Conservation (phyloP, 1,140 invertebrate species). For the Leptestheria dahalacensis region DNA sequence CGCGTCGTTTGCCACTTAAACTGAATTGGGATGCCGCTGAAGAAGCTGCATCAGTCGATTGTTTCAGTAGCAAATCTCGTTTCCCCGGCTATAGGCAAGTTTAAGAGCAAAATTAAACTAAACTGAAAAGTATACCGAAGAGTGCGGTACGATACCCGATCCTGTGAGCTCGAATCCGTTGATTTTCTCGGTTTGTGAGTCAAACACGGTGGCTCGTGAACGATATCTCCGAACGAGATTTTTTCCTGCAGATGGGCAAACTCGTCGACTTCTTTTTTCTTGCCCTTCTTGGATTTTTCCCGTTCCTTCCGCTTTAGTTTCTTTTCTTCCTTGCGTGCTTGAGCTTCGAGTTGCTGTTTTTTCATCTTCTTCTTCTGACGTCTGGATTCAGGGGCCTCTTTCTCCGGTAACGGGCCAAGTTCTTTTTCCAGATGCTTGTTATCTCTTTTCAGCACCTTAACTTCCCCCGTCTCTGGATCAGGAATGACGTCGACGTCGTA, state of each 20-base stretch:
- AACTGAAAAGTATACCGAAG: neutral
- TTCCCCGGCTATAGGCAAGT: conserved; percentile 15
- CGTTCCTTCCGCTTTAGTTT: conserved; percentile 24
- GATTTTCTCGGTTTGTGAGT: conserved; percentile 32
- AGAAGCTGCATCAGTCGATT: neutral
- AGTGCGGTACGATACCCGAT: neutral
- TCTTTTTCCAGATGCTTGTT: conserved; percentile 31
- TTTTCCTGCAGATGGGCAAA: conserved; percentile 33
- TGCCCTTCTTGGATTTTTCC: conserved; percentile 16
- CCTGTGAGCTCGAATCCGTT: conserved; percentile 14
- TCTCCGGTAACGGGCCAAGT: conserved; percentile 28
- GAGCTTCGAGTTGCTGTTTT: conserved; percentile 31
- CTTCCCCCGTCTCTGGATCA: conserved; percentile 31
- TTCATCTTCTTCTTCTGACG: conserved; percentile 29
- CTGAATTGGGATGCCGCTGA: neutral
- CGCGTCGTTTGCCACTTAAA: conserved; percentile 4
- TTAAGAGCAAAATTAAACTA: neutral
- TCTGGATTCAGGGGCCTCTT: conserved; percentile 27
- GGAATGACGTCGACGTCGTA: conserved; percentile 36
- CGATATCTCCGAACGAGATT: conserved; percentile 47
- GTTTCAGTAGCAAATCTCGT: conserved; percentile 9
- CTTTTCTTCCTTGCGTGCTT: conserved; percentile 30
- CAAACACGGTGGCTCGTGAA: conserved; percentile 44
- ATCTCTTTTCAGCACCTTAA: conserved; percentile 30
- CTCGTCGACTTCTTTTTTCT: conserved; percentile 22